Conservation (phyloP, 2,888 invertebrate species). For the Minunthozetes semirufus region DNA sequence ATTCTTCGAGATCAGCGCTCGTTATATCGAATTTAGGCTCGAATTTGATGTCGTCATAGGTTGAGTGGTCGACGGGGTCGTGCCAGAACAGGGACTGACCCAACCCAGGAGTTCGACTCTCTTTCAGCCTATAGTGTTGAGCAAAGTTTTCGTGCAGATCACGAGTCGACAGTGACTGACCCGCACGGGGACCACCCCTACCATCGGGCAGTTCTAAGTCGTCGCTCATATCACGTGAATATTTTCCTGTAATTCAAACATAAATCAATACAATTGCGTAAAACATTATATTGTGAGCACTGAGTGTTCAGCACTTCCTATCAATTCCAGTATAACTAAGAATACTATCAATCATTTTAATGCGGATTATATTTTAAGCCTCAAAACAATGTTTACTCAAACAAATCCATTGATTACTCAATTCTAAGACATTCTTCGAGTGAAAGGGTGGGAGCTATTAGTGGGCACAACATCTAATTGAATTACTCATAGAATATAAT, state of each 20-base stretch:
- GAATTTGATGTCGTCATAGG: conserved; percentile 70
- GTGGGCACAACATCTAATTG: too few relatives aligned
- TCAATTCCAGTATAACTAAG: too few relatives aligned
- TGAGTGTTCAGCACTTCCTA: too few relatives aligned
- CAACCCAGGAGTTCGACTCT: conserved; percentile 30
- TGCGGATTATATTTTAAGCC: too few relatives aligned
- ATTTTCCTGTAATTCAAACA: conserved; percentile 16
- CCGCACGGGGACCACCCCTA: neutral
- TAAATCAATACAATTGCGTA: too few relatives aligned
- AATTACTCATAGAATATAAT: too few relatives aligned
- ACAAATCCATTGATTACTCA: too few relatives aligned
- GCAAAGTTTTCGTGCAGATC: conserved; percentile 26
- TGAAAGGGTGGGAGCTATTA: too few relatives aligned
- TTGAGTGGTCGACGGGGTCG: conserved; percentile 70
- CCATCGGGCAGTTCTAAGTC: conserved; percentile 30
- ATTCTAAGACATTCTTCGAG: too few relatives aligned
- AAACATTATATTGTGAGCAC: too few relatives aligned
- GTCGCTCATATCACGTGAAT: neutral
- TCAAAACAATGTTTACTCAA: too few relatives aligned
- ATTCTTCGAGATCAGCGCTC: conserved; percentile 50
- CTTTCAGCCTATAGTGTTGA: conserved; percentile 35
- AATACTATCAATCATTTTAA: too few relatives aligned
- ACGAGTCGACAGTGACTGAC: neutral
- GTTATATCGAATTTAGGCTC: conserved; percentile 64
- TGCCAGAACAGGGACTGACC: conserved; percentile 64